Evolutionary conservation across 2,113 vertebrate genomes (phyloP), one percentile per base, ranked within the genome.

Genomic region (Anas platyrhynchos): DNA sequence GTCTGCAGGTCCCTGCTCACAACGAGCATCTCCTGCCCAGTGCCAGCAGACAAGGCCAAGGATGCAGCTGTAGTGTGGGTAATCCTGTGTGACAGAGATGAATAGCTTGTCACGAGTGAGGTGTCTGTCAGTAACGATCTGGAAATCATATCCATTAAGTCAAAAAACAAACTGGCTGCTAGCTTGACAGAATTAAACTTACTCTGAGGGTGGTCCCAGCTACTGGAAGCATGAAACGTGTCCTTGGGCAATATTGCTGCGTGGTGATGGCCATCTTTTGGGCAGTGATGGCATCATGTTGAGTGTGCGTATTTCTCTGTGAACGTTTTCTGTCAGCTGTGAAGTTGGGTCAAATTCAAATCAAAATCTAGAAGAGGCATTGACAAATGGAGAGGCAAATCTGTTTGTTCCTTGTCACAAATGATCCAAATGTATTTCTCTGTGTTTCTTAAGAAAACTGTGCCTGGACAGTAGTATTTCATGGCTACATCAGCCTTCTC

Each of bases 51-150:
- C 9, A 29, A 26, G 32, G 55, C 13, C 36, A 9, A 14, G 27
- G 76, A 29, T 1, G 6, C 32, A 20, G 9, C 27, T 3, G 2
- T 1, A 6, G 4, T 8, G 6, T 5, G 5, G 41, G 23, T 18
- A 16, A 23, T 44, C 29, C 41, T n/a, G 46, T 1, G 4, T 13
- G 27, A 58, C 54, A 15, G 66, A 13, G 13, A 18, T 3, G 12
- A 5, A 9, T 14, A 21, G 74, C 46, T 13, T 12, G 36, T 21
- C 9, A 1, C 20, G 11, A 48, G 14, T 7, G 8, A 27, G n/a
- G n/a, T 26, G 36, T 17, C 8, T 1, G 3, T 25, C 3, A 1
- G 48, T 1, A 22, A 46, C 1, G 2, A 44, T 16, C 21, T 3
- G 27, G 56, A 63, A 17, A 43, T 67, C 14, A 67, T 7, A 67